phyloP scores from a whole-genome alignment of 1,140 invertebrate species.

The Drosophila aff. region DNA sequence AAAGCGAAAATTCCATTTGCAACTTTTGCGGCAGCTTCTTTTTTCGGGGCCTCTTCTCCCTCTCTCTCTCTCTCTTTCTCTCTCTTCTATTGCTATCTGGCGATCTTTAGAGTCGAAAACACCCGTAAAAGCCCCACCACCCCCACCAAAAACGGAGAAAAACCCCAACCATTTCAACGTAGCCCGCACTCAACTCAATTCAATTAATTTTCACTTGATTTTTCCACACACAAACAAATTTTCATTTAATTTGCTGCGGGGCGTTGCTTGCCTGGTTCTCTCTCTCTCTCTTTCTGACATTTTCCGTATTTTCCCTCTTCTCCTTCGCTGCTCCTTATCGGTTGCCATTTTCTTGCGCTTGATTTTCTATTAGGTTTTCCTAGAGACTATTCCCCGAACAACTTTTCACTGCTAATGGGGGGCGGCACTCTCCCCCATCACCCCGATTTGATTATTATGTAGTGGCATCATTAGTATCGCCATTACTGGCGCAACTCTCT shows the following conservation, averaged over 20 bases:
- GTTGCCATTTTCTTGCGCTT: conserved; percentile 74
- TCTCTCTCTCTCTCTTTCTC: background rate
- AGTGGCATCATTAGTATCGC: conserved; percentile 10
- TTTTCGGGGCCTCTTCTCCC: background rate
- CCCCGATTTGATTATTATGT: conserved; percentile 41
- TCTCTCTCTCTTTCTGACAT: background rate
- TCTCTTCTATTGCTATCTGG: conserved; percentile 33
- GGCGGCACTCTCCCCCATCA: no score
- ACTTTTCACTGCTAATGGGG: conserved; percentile 53
- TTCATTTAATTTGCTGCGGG: conserved; percentile 82
- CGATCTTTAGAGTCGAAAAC: conserved; percentile 18
- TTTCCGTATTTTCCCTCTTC: conserved; percentile 14
- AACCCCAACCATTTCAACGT: conserved; percentile 49
- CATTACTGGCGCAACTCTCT: conserved; percentile 2
- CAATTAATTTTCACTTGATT: conserved; percentile 85
- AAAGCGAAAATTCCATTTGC: conserved; percentile 46
- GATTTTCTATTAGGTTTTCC: conserved; percentile 76
- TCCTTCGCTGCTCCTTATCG: conserved; percentile 51
- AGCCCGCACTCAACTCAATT: conserved; percentile 84
- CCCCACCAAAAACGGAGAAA: conserved; percentile 18
- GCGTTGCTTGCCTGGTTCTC: conserved; percentile 41
- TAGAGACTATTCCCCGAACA: conserved; percentile 30
- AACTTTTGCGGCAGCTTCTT: conserved; percentile 22
- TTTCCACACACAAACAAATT: conserved; percentile 83
- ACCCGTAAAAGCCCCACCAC: background rate